A percentile compares a stretch with the other conserved stretches of the same genome.
Evolutionary conservation across 2,113 vertebrate species (phyloP).

Genomic region (Paradoxurus hermaphroditus): DNA sequence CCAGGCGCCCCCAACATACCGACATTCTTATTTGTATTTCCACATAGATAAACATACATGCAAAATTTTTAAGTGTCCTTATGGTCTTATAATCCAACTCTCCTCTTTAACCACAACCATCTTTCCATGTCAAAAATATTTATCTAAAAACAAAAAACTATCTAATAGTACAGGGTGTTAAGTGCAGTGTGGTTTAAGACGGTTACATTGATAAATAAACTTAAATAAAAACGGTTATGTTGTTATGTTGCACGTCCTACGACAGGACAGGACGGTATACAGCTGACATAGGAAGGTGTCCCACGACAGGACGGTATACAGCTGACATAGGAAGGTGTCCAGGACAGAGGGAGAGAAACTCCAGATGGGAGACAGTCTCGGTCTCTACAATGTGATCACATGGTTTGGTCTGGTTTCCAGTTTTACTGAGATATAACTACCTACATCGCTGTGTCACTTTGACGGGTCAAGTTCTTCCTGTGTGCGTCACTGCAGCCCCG

Average conservation of each 20-base stretch:
- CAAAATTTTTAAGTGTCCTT: neutral
- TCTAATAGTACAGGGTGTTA: neutral
- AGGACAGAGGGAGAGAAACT: neutral
- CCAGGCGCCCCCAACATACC: neutral
- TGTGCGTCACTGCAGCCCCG: fast-evolving
- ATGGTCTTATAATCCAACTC: neutral
- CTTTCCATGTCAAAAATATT: neutral
- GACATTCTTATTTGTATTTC: neutral
- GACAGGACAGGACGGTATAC: neutral
- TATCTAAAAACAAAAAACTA: too few relatives aligned
- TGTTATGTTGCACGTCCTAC: neutral
- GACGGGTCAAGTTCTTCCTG: neutral
- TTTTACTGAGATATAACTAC: neutral
- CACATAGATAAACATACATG: neutral
- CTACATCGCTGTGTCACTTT: neutral
- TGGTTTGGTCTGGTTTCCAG: neutral
- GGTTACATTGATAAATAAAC: neutral
- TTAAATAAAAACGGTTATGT: neutral
- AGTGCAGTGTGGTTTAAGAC: neutral
- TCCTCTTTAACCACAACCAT: neutral
- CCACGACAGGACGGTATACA: neutral
- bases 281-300: neutral
- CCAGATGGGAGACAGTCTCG: neutral
- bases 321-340: neutral
- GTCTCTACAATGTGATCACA: neutral